Evolutionary conservation across 2,888 invertebrate genomes (phyloP).

Genomic region (Amphipoea lucens): DNA sequence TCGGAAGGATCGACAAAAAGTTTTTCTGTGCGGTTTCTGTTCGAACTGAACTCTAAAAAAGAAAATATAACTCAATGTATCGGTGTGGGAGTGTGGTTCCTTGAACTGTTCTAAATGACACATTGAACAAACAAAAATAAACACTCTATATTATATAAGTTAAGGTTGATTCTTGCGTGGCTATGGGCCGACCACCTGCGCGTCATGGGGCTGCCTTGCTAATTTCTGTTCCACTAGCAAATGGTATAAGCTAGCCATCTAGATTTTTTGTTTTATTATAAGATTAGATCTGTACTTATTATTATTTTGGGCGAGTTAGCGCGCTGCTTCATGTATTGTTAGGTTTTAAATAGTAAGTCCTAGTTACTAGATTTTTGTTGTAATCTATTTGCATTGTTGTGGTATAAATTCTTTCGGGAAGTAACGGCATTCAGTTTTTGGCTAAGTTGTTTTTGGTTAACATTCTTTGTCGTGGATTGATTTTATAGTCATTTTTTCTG

Average conservation of each 20-base stretch:
- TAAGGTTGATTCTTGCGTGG: slow-evolving; percentile 51
- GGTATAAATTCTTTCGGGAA: slow-evolving; percentile 10
- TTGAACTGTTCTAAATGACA: slow-evolving; percentile 75
- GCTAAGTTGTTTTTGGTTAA: not conserved
- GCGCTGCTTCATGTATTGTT: slow-evolving; percentile 57
- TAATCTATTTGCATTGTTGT: slow-evolving; percentile 36
- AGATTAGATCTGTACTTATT: slow-evolving; percentile 60
- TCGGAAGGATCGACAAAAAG: slow-evolving; percentile 27
- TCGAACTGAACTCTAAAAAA: slow-evolving; percentile 69
- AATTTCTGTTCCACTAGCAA: slow-evolving; percentile 61
- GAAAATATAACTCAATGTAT: slow-evolving; percentile 71
- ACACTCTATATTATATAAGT: not conserved
- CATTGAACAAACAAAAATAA: slow-evolving; percentile 39
- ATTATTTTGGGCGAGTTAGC: slow-evolving; percentile 58
- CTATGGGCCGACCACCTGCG: slow-evolving; percentile 42
- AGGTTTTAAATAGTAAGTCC: slow-evolving; percentile 30
- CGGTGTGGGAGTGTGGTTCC: slow-evolving; percentile 82
- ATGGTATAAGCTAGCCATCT: slow-evolving; percentile 61
- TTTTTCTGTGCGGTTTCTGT: slow-evolving; percentile 30
- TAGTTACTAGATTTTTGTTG: slow-evolving; percentile 21
- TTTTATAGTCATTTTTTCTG: too few relatives aligned
- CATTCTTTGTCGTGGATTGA: too few relatives aligned
- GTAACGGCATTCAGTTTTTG: slow-evolving; percentile 6
- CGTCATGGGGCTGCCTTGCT: slow-evolving; percentile 44
- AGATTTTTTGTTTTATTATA: slow-evolving; percentile 59